Percentiles rank a stretch among this genome's conserved stretches.
Evolutionary conservation across 2,888 invertebrate genomes (phyloP).

Genomic region (Zootermopsis nevadensis): DNA sequence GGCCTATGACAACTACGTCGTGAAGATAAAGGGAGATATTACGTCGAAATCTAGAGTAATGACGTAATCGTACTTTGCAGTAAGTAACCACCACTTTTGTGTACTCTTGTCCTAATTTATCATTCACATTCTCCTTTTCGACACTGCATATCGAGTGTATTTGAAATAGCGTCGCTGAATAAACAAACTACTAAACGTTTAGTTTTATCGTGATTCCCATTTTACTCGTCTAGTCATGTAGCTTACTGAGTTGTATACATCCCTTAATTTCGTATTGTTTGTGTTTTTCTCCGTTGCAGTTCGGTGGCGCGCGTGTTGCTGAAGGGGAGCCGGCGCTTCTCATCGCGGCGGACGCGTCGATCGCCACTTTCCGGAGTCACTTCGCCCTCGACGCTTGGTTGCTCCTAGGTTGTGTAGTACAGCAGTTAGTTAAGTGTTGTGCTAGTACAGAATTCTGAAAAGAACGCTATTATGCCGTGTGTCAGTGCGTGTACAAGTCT

Average conservation of each 20-base stretch:
- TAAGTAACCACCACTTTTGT: too few species aligned
- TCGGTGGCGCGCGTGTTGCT: conserved; percentile 48
- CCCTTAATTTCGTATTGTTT: conserved; percentile 28
- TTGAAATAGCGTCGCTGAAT: too few species aligned
- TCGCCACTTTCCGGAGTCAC: conserved; percentile 31
- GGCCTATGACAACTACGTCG: too few species aligned
- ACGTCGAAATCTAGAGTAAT: too few species aligned
- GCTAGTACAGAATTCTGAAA: neutral
- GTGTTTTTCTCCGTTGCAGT: conserved; percentile 49
- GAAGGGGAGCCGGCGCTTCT: conserved; percentile 37
- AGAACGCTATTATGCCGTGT: conserved; percentile 24
- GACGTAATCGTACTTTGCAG: too few species aligned
- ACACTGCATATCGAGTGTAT: too few species aligned
- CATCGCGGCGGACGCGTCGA: conserved; percentile 44
- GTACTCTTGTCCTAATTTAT: too few species aligned
- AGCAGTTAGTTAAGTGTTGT: too few species aligned
- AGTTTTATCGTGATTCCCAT: too few species aligned
- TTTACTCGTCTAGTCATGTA: neutral
- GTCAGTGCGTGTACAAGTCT: conserved; percentile 31
- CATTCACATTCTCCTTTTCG: too few species aligned
- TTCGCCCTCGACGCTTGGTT: conserved; percentile 26
- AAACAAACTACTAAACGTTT: too few species aligned
- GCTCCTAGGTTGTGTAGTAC: neutral
- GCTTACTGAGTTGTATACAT: neutral
- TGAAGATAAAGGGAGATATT: too few species aligned